phyloP scores from a whole-genome alignment of 2,888 invertebrate species.

The Cataglyphis albicans region DNA sequence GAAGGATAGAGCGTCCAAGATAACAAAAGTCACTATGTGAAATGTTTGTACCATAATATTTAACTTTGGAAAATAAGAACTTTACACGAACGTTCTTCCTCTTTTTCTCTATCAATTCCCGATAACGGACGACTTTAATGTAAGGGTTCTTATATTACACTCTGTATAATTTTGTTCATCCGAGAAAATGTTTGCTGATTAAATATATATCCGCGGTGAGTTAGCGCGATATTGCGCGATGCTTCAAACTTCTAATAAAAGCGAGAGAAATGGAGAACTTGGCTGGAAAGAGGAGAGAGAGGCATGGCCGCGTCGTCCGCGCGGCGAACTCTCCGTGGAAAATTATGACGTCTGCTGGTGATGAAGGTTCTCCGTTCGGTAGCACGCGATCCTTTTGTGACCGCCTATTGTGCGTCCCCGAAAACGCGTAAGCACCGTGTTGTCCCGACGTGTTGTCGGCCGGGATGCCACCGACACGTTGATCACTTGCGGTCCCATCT shows the following conservation, averaged over 20 bases:
- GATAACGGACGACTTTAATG: neutral
- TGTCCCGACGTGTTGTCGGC: conserved; percentile 50
- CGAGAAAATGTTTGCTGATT: conserved; percentile 20
- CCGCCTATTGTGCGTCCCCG: conserved; percentile 72
- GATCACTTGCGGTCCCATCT: conserved; percentile 72
- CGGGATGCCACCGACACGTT: conserved; percentile 64
- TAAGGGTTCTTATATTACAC: neutral
- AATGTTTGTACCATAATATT: conserved; percentile 20
- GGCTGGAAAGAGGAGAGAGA: conserved; percentile 52
- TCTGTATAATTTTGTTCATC: conserved; percentile 1
- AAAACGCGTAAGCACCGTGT: conserved; percentile 64
- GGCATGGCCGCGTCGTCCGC: conserved; percentile 48
- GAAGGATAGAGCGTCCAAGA: conserved; percentile 8
- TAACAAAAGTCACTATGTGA: conserved; percentile 25
- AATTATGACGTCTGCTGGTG: conserved; percentile 72
- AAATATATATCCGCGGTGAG: conserved; percentile 1
- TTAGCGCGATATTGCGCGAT: neutral
- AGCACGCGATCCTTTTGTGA: conserved; percentile 67
- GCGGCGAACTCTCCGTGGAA: conserved; percentile 59
- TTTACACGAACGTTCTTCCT: neutral
- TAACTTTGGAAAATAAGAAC: conserved; percentile 29
- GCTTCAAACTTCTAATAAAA: conserved; percentile 16
- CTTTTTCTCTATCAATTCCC: neutral
- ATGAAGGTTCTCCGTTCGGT: conserved; percentile 61
- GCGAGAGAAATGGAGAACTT: conserved; percentile 27